Evolutionary conservation across 2,888 invertebrate genomes (phyloP), one percentile per base, ranked within the genome.

Genomic region (Tetragonisca angustula): DNA sequence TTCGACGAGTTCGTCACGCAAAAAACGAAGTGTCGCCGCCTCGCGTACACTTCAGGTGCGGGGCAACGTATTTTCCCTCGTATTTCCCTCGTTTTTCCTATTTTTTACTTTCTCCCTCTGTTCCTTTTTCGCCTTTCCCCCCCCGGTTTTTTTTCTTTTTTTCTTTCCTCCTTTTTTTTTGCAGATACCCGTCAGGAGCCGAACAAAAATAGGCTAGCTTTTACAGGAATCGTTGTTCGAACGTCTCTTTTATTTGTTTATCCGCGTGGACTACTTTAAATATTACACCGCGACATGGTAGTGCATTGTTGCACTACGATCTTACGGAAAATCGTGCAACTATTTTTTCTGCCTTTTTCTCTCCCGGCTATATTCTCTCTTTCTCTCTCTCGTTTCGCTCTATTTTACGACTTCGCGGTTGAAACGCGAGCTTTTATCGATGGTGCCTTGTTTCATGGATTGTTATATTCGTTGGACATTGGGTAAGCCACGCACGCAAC

Each of bases 181-280:
- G 19, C 17, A 21, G 50, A 19, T 64, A n/a, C 56, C 52, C 59
- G 59, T 65, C 68, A 27, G 50, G 62, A 65, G 15, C 50, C 68
- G 19, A 36, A 17, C 21, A 64, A 59, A 36, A 59, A 36, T 13
- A 15, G 54, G 21, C 6, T 36, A n/a, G 24, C 65, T 81, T 49
- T 71, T 56, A 32, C 49, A 21, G 27, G 17, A 67, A 24, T 36
- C 68, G 56, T 64, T 62, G 50, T 52, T 74, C n/a, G 64, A 64
- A 73, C 62, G 19, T 74, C 50, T 21, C 75, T 24, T 82, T 67
- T 56, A 70, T 61, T 83, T 82, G 83, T 70, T 83, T 83, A 70
- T 52, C 27, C 64, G 50, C 50, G 13, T 4, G 43, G 36, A 32
- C 56, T 43, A 54, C 59, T 81, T 81, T 82, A 74, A 81, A 81